Base-by-base conservation (phyloP, 2,888 invertebrate genomes). In the Lasioglossum vierecki region DNA sequence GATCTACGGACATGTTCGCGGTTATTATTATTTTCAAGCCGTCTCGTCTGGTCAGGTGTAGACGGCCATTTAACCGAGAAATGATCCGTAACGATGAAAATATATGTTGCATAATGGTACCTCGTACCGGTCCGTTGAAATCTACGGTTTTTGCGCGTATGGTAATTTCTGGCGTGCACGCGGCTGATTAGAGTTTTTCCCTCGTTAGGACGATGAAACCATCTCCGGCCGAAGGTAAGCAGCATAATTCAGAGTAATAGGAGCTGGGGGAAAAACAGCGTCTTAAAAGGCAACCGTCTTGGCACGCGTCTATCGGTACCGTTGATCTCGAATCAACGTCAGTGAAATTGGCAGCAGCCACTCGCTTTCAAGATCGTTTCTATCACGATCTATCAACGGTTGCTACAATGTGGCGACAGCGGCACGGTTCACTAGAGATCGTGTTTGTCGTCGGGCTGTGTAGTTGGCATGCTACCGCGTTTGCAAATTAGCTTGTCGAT, bases 91-190 rank as follows among this genome's bases (percentile, higher is more conserved):
- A 83, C 76, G 63, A 53, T 53, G 83, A 66, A 83, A 83, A 72
- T 83, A 83, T n/a, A 83, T 41, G 72, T 76, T 82, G 39, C 83
- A 8, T 82, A 83, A 83, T 82, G 72, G 53, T 30, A 35, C 53
- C 49, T 76, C 39, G 63, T 66, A n/a, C 83, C 75, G 26, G 66
- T 76, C 76, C 66, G 18, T 41, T 63, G 83, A 83, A 72, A 72
- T 70, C 22, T 18, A 18, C 72, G n/a, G 70, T 82, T 82, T 82
- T 82, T 68, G 18, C 53, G 41, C 30, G 49, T 30, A 82, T 75
- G 74, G 53, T 72, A 76, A 72, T 83, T 66, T 66, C 63, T n/a
- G 68, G 66, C 46, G n/a, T 49, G 44, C 22, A 18, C 46, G 3
- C 49, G 41, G 44, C 53, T 72, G 71, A 82, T 82, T 72, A 82